Conservation (phyloP, 2,113 vertebrate species). For the Sitta europaea region DNA sequence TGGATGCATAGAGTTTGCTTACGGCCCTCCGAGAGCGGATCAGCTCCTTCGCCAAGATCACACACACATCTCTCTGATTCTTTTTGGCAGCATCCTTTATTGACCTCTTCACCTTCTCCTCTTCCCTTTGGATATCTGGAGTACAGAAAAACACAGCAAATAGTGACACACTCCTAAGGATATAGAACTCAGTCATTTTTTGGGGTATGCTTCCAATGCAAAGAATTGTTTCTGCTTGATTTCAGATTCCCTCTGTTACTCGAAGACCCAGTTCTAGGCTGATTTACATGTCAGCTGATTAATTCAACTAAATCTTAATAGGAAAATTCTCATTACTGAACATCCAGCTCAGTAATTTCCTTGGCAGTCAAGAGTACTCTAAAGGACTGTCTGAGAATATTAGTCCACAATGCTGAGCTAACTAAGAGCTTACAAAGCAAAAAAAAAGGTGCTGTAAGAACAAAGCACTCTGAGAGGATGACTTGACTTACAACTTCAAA, state of each 20-base stretch:
- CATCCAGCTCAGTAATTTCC: background rate
- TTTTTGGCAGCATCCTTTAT: constrained; percentile 97
- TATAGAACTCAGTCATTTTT: background rate
- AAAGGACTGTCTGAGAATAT: background rate
- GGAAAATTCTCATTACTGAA: background rate
- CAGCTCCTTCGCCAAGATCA: constrained; percentile 93
- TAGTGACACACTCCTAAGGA: background rate
- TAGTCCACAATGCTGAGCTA: background rate
- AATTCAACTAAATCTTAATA: background rate
- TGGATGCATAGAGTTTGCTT: constrained; percentile 91
- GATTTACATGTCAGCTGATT: background rate
- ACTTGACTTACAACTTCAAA: background rate
- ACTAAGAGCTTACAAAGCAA: background rate
- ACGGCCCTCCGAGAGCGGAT: constrained; percentile 87
- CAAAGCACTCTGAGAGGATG: background rate
- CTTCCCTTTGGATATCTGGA: constrained; percentile 93
- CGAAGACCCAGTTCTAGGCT: background rate
- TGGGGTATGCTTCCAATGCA: background rate
- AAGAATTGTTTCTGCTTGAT: background rate
- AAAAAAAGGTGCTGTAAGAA: background rate
- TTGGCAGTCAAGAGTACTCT: background rate
- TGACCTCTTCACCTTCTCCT: constrained; percentile 95
- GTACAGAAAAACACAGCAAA: background rate
- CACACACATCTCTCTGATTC: constrained; percentile 90
- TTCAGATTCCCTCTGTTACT: background rate